Percentiles rank a stretch among this genome's conserved stretches.
These are phyloP conservation scores for Hecatera dysodea DNA, from an alignment of 2,888 invertebrate species.

Conservation along the genomic window DNA sequence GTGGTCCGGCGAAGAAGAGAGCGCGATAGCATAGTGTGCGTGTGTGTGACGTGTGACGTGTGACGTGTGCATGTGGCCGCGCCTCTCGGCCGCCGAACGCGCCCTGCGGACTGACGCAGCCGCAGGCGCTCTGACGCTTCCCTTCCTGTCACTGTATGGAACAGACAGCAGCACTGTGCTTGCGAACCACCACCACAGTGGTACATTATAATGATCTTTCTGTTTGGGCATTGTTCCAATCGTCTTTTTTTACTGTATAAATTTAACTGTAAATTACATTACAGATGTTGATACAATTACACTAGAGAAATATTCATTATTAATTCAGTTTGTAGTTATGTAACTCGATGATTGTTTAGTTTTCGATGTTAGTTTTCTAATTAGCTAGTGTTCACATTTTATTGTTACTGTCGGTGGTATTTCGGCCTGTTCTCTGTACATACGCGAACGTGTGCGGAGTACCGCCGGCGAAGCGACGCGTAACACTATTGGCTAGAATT, in stretches of 20 bases:
- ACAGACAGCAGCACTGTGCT: slow-evolving; percentile 50
- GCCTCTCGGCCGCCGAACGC: slow-evolving; percentile 64
- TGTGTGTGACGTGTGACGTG: slow-evolving; percentile 64
- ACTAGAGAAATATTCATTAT: slow-evolving; percentile 62
- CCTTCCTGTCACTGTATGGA: slow-evolving; percentile 52
- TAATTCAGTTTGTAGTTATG: slow-evolving; percentile 69
- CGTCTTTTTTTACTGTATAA: slow-evolving; percentile 72
- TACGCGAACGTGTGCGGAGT: slow-evolving; percentile 66
- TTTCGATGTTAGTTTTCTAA: slow-evolving; percentile 85
- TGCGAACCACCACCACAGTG: slow-evolving; percentile 61
- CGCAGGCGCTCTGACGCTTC: too few relatives aligned
- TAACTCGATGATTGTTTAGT: slow-evolving; percentile 80
- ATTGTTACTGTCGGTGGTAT: slow-evolving; percentile 69
- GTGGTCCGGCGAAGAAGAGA: slow-evolving; percentile 83
- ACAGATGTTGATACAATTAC: slow-evolving; percentile 67
- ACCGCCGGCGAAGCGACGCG: slow-evolving; percentile 62
- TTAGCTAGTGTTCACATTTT: slow-evolving; percentile 81
- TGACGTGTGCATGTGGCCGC: slow-evolving; percentile 49
- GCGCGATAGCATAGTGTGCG: slow-evolving; percentile 79
- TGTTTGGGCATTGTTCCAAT: slow-evolving; percentile 67
- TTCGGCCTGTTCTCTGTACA: slow-evolving; percentile 66
- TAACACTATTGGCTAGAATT: slow-evolving; percentile 75
- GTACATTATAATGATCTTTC: slow-evolving; percentile 69
- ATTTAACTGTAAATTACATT: slow-evolving; percentile 69
- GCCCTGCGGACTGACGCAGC: slow-evolving; percentile 66